These are phyloP conservation scores for Ditylenchus weischeri DNA, from an alignment of 2,888 invertebrate genomes.

Conservation along the genomic window DNA sequence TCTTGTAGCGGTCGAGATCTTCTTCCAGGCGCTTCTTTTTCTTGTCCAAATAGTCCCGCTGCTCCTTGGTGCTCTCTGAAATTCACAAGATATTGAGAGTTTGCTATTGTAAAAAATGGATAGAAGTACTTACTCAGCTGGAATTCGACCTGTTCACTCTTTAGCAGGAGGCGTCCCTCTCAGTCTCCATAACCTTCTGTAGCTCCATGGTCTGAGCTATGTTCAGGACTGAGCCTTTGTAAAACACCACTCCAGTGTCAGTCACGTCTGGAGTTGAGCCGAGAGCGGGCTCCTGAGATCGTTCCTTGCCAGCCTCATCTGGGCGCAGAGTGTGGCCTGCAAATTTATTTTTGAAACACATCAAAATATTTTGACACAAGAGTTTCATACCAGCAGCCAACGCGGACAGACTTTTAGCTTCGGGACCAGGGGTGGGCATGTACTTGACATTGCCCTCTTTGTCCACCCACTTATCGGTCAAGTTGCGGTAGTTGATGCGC, in stretches of 20 bases:
- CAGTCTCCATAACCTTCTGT: constrained; percentile 46
- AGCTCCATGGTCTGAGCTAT: constrained; percentile 47
- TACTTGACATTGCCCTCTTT: constrained; percentile 33
- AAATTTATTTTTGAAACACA: constrained; percentile 4
- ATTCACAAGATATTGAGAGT: neutral
- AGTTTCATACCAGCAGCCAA: constrained; percentile 24
- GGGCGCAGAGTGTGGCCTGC: constrained; percentile 13
- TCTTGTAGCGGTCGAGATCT: constrained; percentile 51
- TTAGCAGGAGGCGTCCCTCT: constrained; percentile 42
- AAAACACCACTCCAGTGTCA: constrained; percentile 39
- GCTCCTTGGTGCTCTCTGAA: constrained; percentile 31
- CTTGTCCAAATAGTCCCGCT: constrained; percentile 45
- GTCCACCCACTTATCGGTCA: constrained; percentile 64
- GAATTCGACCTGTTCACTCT: constrained; percentile 32
- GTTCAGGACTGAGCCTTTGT: constrained; percentile 51
- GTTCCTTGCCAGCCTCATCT: constrained; percentile 2
- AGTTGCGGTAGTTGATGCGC: constrained; percentile 73
- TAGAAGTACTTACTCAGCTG: constrained; percentile 35
- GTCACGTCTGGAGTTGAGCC: constrained; percentile 32
- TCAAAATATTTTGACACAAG: neutral
- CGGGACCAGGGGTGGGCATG: constrained; percentile 4
- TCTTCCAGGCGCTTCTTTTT: constrained; percentile 51
- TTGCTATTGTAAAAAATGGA: neutral
- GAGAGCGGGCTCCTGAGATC: constrained; percentile 4
- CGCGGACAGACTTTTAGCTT: constrained; percentile 21